Percentiles rank a stretch among this genome's conserved stretches.
Conservation (phyloP, 2,113 vertebrate species). For the Notiomystis cincta region DNA sequence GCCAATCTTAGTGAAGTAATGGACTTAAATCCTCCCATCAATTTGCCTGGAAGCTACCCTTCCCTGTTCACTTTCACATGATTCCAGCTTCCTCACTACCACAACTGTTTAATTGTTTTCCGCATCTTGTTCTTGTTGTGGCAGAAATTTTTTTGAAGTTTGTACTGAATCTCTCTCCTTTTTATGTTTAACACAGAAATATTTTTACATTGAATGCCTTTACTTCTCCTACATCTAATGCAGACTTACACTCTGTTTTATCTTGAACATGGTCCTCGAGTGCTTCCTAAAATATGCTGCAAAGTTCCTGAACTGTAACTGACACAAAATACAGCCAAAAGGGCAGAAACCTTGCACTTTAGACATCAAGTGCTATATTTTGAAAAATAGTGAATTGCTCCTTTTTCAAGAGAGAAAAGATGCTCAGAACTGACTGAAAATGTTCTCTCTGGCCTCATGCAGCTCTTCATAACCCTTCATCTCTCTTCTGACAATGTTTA, state of each 20-base stretch:
- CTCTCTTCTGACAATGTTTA: background rate
- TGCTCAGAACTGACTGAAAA: background rate
- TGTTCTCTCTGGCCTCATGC: background rate
- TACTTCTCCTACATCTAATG: background rate
- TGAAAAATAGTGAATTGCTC: background rate
- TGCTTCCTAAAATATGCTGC: background rate
- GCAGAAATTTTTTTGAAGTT: background rate
- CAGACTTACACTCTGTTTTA: background rate
- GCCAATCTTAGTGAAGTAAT: background rate
- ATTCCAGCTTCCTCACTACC: background rate
- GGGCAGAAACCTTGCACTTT: background rate
- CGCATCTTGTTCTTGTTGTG: background rate
- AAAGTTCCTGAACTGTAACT: background rate
- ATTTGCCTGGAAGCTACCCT: background rate
- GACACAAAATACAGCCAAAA: background rate
- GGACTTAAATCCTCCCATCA: background rate
- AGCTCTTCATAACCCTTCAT: background rate
- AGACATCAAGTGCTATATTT: background rate
- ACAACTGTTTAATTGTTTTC: background rate
- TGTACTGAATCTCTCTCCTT: background rate
- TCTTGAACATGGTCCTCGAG: background rate
- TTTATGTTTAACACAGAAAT: background rate
- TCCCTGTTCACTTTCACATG: background rate
- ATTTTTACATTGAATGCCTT: background rate
- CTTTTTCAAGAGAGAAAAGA: background rate